Base-by-base conservation (phyloP, 2,888 invertebrate genomes). In the Drosophila setosimentum region DNA sequence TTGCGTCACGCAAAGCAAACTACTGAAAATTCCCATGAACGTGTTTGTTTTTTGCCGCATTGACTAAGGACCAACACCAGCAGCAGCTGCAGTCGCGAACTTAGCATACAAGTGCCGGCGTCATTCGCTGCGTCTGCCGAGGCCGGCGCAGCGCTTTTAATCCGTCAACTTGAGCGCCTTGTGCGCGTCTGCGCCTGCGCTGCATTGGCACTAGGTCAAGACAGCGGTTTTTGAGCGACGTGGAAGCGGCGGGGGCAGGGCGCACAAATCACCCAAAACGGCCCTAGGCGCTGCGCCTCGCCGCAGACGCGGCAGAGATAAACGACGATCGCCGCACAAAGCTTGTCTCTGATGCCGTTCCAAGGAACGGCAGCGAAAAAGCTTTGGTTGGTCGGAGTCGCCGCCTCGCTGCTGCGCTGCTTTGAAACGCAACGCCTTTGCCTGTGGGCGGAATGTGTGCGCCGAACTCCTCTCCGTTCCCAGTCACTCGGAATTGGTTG, bases 11-110 rank as follows among this genome's bases (percentile, higher is more conserved):
- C 80, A 85, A 79, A 68, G 82, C 78, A 49, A 65, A 67, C 75
- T 62, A 64, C 27, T 66, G 60, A 45, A 29, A 53, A 55, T 51
- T 51, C 29, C 68, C 68, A 50, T 48, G 45, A 35, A 60, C 50
- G 82, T 81, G 76, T 55, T 76, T 72, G 76, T 40, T 18, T 67
- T 83, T 89, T 87, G 87, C 80, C 60, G 54, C 78, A 78, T 85
- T 78, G 72, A 78, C 49, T 49, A 82, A 78, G 88, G 83, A 79
- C 77, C 77, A 37, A 18, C 60, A 53, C n/a, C 55, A 54, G 24
- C 37, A 21, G 33, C 68, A 48, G 58, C 51, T n/a, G 29, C 58
- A 60, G 16, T 50, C 21, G 55, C 62, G 63, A 60, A 73, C 67
- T 30, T 21, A 24, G 63, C 50, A 42, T 8, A 42, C 70, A 58